Evolutionary conservation across 2,797 vertebrate species (phyloP).

Genomic region (Typhlichthys eigenmanni): DNA sequence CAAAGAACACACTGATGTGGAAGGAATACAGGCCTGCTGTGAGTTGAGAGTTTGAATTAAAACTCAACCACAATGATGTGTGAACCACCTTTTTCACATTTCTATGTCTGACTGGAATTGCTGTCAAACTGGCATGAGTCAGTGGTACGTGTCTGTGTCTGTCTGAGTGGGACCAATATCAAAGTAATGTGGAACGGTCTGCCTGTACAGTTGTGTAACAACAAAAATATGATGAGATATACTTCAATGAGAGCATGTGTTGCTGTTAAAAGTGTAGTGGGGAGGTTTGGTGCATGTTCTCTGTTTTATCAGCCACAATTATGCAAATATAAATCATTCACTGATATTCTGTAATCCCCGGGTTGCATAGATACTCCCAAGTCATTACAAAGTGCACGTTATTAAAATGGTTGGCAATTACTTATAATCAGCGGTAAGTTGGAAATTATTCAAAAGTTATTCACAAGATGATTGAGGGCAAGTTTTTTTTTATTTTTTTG

Average conservation of each 20-base stretch:
- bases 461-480: constrained; percentile 22
- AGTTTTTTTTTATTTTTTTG: too few relatives aligned
- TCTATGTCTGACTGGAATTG: constrained; percentile 70
- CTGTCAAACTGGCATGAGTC: constrained; percentile 60
- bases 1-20: constrained; percentile 77
- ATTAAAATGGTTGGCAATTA: constrained; percentile 53
- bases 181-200: constrained; percentile 67
- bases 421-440: constrained; percentile 33
- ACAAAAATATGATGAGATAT: constrained; percentile 39
- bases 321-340: constrained; percentile 45
- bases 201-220: constrained; percentile 51
- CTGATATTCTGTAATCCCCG: constrained; percentile 33
- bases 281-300: constrained; percentile 15
- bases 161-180: constrained; percentile 11
- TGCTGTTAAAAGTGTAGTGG: constrained; percentile 14
- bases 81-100: constrained; percentile 76
- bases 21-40: constrained; percentile 77
- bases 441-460: constrained; percentile 17
- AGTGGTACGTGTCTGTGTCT: constrained; percentile 43
- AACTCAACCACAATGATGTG: constrained; percentile 44
- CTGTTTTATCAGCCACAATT: constrained; percentile 44
- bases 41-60: constrained; percentile 76
- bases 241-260: constrained; percentile 1
- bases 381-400: constrained; percentile 40
- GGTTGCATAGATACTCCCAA: constrained; percentile 29